Conservation (phyloP, 2,113 vertebrate species). For the Todiramphus saurophagus region DNA sequence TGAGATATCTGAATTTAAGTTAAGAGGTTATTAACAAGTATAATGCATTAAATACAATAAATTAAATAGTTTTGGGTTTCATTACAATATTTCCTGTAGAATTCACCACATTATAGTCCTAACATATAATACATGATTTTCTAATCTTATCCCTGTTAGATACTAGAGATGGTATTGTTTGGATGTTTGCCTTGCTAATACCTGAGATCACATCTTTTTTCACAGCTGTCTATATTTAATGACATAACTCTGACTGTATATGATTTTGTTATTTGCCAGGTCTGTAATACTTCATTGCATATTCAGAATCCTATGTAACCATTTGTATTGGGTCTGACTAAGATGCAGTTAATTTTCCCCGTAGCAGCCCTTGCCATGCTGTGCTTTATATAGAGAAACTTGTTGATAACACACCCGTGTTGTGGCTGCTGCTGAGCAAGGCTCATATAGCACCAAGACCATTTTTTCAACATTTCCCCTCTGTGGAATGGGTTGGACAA, state of each 20-base stretch:
- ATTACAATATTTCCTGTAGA: not conserved
- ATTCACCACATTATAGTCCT: not conserved
- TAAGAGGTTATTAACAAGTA: not conserved
- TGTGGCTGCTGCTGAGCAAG: too few species aligned
- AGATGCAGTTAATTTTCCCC: too few species aligned
- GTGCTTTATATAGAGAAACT: too few species aligned
- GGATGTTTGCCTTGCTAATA: not conserved
- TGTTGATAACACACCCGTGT: too few species aligned
- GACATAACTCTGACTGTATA: not conserved
- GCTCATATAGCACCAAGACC: too few species aligned
- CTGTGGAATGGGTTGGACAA: too few species aligned
- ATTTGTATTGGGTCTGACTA: too few species aligned
- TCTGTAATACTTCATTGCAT: not conserved
- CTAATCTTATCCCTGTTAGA: not conserved
- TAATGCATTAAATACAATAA: not conserved
- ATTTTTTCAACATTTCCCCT: too few species aligned
- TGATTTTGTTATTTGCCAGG: not conserved
- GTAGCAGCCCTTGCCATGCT: too few species aligned
- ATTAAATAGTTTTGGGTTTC: not conserved
- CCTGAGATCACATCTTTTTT: not conserved
- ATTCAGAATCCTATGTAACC: not conserved
- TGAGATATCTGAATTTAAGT: not conserved
- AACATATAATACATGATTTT: not conserved
- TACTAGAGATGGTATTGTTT: not conserved
- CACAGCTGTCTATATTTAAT: not conserved